phyloP scores from a whole-genome alignment of 2,113 vertebrate genomes.

The Nycticryphes semicollaris region DNA sequence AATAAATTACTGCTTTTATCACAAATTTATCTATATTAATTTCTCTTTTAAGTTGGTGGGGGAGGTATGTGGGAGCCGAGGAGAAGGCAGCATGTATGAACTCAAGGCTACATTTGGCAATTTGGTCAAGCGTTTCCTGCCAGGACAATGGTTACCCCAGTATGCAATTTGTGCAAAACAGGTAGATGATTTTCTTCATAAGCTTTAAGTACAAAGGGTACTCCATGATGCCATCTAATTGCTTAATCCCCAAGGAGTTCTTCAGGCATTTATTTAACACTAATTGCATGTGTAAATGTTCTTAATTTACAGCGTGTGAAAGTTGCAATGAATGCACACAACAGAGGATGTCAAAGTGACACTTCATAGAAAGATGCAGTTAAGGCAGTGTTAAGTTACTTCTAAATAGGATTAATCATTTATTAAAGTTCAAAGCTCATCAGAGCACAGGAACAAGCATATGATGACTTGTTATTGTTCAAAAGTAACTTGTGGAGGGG shows the following conservation, averaged over 20 bases:
- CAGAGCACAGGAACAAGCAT: neutral
- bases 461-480: neutral
- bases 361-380: slow-evolving; percentile 1
- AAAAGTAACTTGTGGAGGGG: neutral
- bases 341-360: slow-evolving; percentile 52
- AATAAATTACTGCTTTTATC: neutral
- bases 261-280: slow-evolving; percentile 57
- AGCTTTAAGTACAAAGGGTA: slow-evolving; percentile 47
- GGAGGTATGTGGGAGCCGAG: neutral
- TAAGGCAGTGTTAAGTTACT: slow-evolving; percentile 30
- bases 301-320: slow-evolving; percentile 62
- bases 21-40: neutral
- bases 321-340: slow-evolving; percentile 42
- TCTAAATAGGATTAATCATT: slow-evolving; percentile 47
- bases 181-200: slow-evolving; percentile 38
- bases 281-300: slow-evolving; percentile 65
- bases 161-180: neutral
- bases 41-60: neutral
- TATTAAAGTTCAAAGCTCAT: slow-evolving; percentile 35
- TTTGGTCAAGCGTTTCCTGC: neutral
- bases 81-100: neutral
- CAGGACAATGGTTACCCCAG: neutral
- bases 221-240: slow-evolving; percentile 58
- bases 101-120: neutral
- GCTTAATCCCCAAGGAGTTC: slow-evolving; percentile 41